phyloP scores from a whole-genome alignment of 2,113 vertebrate species.

The Eublepharis macularius region DNA sequence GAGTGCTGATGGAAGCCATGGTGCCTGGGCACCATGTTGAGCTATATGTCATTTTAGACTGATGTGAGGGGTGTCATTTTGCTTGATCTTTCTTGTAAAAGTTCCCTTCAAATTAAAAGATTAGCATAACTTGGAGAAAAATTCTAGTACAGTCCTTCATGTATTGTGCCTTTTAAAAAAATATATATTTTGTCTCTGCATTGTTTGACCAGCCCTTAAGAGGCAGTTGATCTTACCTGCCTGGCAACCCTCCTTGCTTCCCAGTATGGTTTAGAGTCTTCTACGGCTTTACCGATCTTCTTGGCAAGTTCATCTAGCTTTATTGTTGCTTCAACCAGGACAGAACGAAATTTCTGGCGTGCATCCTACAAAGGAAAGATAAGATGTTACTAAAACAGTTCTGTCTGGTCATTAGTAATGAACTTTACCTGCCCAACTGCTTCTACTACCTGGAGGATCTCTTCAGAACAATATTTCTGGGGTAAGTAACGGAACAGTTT shows the following conservation, averaged over 20 bases:
- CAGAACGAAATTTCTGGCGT: conserved; percentile 91
- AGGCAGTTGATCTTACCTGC: conserved; percentile 79
- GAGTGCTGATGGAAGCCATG: too few species aligned
- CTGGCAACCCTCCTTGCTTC: conserved; percentile 90
- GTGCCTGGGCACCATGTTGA: too few species aligned
- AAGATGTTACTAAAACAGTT: neutral
- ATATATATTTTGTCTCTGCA: too few species aligned
- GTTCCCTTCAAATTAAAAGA: too few species aligned
- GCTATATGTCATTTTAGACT: too few species aligned
- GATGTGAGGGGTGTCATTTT: too few species aligned
- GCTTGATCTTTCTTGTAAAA: too few species aligned
- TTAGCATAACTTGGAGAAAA: too few species aligned
- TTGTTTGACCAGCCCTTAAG: too few species aligned
- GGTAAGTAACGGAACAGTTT: neutral
- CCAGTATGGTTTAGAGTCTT: conserved; percentile 98
- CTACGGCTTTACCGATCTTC: conserved; percentile 94
- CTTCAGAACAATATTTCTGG: neutral
- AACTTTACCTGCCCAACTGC: neutral
- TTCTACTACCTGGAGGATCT: neutral
- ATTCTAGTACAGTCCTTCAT: too few species aligned
- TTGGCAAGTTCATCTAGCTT: conserved; percentile 94
- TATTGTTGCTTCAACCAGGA: conserved; percentile 91
- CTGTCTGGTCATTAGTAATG: neutral
- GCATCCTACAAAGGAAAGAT: conserved; percentile 79
- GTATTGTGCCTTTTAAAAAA: too few species aligned